These are phyloP conservation scores for Podabrus alpinus DNA, from an alignment of 2,888 invertebrate species.

Conservation along the genomic window DNA sequence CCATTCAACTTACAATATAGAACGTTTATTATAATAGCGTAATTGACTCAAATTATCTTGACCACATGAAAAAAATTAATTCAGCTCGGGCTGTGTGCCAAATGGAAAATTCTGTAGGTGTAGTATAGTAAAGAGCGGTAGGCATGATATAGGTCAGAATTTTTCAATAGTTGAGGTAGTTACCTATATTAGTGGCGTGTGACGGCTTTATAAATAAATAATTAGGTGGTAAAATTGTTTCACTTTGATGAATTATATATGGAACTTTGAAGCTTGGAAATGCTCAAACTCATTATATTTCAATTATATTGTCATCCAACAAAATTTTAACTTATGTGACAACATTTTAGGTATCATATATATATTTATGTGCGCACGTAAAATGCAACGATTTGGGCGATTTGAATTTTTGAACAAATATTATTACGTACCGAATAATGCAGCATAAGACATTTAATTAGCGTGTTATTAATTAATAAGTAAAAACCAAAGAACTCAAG, in stretches of 20 bases:
- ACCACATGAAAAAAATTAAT: slow-evolving; percentile 51
- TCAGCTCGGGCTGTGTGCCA: slow-evolving; percentile 45
- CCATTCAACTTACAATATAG: slow-evolving; percentile 46
- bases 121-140: neutral
- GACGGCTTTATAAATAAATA: slow-evolving; percentile 27
- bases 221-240: slow-evolving; percentile 37
- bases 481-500: neutral
- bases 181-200: slow-evolving; percentile 28
- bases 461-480: neutral
- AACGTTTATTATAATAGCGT: slow-evolving; percentile 50
- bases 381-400: neutral
- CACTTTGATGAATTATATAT: slow-evolving; percentile 36
- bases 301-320: neutral
- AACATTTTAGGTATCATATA: neutral
- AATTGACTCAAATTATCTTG: slow-evolving; percentile 52
- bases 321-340: neutral
- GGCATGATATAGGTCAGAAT: slow-evolving; percentile 3
- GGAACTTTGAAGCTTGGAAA: slow-evolving; percentile 4
- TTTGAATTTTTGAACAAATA: neutral
- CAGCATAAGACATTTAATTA: too few relatives aligned
- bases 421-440: too few relatives aligned
- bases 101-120: slow-evolving; percentile 31
- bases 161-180: slow-evolving; percentile 1
- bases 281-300: slow-evolving; percentile 4
- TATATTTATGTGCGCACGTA: neutral